Percentiles rank a stretch among this genome's conserved stretches.
These are phyloP conservation scores for Anhinga anhinga DNA, from an alignment of 2,113 vertebrate genomes.

Conservation along the genomic window DNA sequence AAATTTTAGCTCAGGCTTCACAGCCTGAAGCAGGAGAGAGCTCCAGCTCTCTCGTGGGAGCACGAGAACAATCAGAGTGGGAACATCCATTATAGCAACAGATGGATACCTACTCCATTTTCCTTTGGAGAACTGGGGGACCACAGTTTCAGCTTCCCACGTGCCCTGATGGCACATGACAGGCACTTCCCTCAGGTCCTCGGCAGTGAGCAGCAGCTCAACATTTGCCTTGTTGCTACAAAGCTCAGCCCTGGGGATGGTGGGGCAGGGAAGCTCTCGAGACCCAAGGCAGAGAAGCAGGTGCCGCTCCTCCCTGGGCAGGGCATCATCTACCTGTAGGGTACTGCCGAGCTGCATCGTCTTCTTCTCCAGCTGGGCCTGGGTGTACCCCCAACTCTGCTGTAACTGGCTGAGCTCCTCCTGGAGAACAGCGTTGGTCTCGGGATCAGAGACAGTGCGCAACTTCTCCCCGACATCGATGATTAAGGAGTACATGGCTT, in stretches of 20 bases:
- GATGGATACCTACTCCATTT: background rate
- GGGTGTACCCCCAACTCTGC: conserved; percentile 79
- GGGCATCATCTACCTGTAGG: conserved; percentile 68
- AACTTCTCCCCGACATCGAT: conserved; percentile 82
- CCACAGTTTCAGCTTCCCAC: background rate
- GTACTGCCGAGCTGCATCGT: conserved; percentile 62
- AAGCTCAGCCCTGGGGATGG: background rate
- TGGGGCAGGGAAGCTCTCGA: background rate
- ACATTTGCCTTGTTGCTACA: background rate
- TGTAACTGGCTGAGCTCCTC: conserved; percentile 77
- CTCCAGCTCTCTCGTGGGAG: background rate
- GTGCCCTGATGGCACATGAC: background rate
- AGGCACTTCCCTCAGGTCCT: background rate
- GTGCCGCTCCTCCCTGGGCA: background rate
- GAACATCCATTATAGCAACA: background rate
- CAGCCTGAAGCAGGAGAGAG: background rate
- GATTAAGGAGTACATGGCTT: conserved; percentile 75
- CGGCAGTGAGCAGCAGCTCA: background rate
- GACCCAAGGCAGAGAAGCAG: background rate
- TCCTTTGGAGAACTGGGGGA: background rate
- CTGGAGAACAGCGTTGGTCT: conserved; percentile 72
- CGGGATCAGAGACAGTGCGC: conserved; percentile 58
- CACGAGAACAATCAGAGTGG: background rate
- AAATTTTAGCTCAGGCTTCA: background rate
- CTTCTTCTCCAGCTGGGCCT: conserved; percentile 71